These are phyloP conservation scores for Poecile montanus DNA, from an alignment of 2,797 vertebrate species.

Conservation along the genomic window DNA sequence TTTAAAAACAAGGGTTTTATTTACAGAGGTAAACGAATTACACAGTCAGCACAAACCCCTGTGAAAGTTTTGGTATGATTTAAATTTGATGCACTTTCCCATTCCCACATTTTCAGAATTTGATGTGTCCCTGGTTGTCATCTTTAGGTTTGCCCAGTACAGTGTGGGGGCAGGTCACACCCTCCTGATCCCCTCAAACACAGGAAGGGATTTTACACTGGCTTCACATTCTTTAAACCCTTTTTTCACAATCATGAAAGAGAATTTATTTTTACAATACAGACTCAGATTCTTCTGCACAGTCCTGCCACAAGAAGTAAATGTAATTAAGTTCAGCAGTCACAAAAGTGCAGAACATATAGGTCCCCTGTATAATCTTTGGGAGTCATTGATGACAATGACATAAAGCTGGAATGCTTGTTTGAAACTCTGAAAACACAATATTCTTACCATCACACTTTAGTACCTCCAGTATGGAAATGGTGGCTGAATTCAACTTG, in stretches of 20 bases:
- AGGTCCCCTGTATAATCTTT: not conserved
- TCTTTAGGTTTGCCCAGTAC: slow-evolving; percentile 29
- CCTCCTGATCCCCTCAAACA: not conserved
- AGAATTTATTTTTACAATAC: slow-evolving; percentile 31
- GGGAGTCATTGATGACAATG: not conserved
- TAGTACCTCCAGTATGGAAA: not conserved
- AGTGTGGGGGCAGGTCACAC: not conserved
- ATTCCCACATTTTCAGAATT: not conserved
- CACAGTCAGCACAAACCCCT: not conserved
- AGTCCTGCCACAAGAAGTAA: not conserved
- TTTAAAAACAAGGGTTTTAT: not conserved
- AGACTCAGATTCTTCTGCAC: slow-evolving; percentile 18
- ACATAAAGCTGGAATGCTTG: not conserved
- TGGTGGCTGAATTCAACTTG: slow-evolving; percentile 53
- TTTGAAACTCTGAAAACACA: slow-evolving; percentile 1
- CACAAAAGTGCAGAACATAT: slow-evolving; percentile 22
- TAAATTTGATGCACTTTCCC: not conserved
- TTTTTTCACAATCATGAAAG: slow-evolving; percentile 18
- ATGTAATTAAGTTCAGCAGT: slow-evolving; percentile 46
- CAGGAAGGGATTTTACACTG: not conserved
- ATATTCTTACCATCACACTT: slow-evolving; percentile 13
- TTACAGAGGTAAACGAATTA: not conserved
- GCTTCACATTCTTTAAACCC: slow-evolving; percentile 19
- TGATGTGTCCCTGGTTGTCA: slow-evolving; percentile 16
- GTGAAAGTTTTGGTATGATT: not conserved